A percentile compares a stretch with the other conserved stretches of the same genome.
Evolutionary conservation across 1,140 invertebrate genomes (phyloP).

Genomic region (Probaryconus sp.): DNA sequence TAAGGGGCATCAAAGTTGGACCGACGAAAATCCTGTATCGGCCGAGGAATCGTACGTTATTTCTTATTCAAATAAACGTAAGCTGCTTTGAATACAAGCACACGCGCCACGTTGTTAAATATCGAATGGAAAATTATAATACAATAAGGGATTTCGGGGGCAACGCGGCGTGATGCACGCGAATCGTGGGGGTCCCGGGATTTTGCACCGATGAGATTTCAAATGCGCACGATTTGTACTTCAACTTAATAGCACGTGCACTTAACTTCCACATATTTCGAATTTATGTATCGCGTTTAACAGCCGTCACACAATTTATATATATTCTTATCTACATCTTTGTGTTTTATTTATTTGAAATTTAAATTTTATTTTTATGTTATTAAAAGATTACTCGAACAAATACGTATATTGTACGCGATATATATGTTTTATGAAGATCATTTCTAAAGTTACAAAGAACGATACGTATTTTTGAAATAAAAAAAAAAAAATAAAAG

Average conservation of each 20-base stretch:
- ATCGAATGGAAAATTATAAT: conserved; percentile 61
- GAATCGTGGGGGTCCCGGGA: conserved; percentile 40
- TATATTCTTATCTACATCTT: conserved; percentile 10
- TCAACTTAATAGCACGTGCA: conserved; percentile 44
- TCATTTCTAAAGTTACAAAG: too few species aligned
- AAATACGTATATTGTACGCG: too few species aligned
- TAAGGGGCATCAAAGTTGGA: conserved; percentile 43
- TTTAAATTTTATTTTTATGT: too few species aligned
- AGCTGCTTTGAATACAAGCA: conserved; percentile 64
- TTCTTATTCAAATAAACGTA: conserved; percentile 63
- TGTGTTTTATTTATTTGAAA: too few species aligned
- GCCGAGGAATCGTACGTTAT: conserved; percentile 61
- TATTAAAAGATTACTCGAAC: too few species aligned
- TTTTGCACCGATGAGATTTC: conserved; percentile 46
- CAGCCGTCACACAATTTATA: conserved; percentile 5
- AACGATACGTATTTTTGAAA: too few species aligned
- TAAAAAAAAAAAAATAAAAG: too few species aligned
- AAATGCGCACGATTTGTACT: conserved; percentile 55
- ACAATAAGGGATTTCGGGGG: conserved; percentile 64
- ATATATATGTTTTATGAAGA: too few species aligned
- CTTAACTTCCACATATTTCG: conserved; percentile 28
- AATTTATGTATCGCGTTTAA: conserved; percentile 34
- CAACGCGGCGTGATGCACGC: conserved; percentile 44
- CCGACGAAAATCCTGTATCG: too few species aligned
- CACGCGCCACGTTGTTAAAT: conserved; percentile 59